These are phyloP conservation scores for Drosophila triauraria DNA, from an alignment of 1,140 invertebrate species.

Conservation along the genomic window DNA sequence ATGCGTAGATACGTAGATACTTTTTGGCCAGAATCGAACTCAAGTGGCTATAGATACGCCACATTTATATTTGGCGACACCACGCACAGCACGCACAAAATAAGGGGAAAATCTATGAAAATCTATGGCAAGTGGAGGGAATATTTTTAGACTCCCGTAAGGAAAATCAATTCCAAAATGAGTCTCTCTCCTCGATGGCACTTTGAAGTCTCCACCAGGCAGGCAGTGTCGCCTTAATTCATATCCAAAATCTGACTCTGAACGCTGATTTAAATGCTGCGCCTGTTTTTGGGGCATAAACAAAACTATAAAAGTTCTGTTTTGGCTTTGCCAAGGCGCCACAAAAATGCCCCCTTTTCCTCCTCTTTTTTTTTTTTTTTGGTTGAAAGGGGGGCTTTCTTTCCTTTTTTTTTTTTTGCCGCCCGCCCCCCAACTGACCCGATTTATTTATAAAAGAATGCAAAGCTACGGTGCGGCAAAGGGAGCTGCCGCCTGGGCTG, in stretches of 20 bases:
- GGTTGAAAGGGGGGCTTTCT: neutral
- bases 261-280: conserved; percentile 29
- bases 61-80: conserved; percentile 69
- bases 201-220: conserved; percentile 52
- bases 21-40: conserved; percentile 27
- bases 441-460: conserved; percentile 72
- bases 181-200: conserved; percentile 22
- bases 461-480: neutral
- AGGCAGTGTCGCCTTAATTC: conserved; percentile 33
- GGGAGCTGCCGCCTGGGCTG: conserved; percentile 6
- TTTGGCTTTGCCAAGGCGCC: conserved; percentile 60
- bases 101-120: conserved; percentile 1
- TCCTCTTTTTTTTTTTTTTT: conserved; percentile 8
- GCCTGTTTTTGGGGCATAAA: conserved; percentile 70
- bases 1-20: conserved; percentile 51
- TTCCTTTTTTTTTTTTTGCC: too few species aligned
- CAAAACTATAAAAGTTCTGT: conserved; percentile 73
- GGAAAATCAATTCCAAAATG: conserved; percentile 68
- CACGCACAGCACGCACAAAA: conserved; percentile 4
- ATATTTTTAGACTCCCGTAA: conserved; percentile 64
- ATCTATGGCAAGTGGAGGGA: neutral
- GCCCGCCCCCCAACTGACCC: conserved; percentile 24
- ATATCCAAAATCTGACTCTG: conserved; percentile 36
- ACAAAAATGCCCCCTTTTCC: conserved; percentile 50
- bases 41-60: conserved; percentile 34